These are phyloP conservation scores for Sinopyrophorus schimmeli DNA, from an alignment of 2,888 invertebrate species.

Conservation along the genomic window DNA sequence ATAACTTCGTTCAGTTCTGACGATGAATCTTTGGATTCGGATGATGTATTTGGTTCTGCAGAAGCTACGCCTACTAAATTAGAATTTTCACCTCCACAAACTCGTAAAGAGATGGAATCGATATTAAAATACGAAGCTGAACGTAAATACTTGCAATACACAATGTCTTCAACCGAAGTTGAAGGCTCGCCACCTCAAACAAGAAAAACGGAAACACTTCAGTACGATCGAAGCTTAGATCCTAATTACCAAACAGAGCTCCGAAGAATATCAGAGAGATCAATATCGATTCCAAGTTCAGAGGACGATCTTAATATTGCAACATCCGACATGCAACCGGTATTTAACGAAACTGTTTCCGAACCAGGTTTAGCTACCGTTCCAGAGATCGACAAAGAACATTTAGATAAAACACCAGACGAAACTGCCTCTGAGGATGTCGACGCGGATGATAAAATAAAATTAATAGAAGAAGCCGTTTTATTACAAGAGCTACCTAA, in stretches of 20 bases:
- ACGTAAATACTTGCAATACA: conserved; percentile 61
- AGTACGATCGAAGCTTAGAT: conserved; percentile 62
- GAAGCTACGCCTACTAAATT: conserved; percentile 73
- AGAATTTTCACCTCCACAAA: conserved; percentile 76
- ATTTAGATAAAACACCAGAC: conserved; percentile 49
- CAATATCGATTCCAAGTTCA: conserved; percentile 75
- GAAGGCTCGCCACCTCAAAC: conserved; percentile 77
- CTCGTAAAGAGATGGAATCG: conserved; percentile 74
- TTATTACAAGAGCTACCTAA: conserved; percentile 38
- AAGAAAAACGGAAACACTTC: conserved; percentile 68
- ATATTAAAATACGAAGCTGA: conserved; percentile 74
- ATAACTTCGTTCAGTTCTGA: conserved; percentile 78
- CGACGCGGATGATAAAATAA: conserved; percentile 35
- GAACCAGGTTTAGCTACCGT: conserved; percentile 45
- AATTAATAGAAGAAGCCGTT: conserved; percentile 36
- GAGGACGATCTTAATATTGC: conserved; percentile 71
- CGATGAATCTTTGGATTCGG: conserved; percentile 75
- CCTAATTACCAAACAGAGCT: conserved; percentile 67
- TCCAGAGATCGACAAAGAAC: conserved; percentile 47
- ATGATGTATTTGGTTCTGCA: conserved; percentile 76
- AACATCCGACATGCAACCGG: conserved; percentile 57
- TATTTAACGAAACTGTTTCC: conserved; percentile 47
- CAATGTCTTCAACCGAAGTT: conserved; percentile 77
- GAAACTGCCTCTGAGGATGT: conserved; percentile 53
- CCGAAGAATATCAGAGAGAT: conserved; percentile 72